These are phyloP conservation scores for Plectrocnemia conspersa DNA, from an alignment of 1,140 invertebrate species.

Conservation along the genomic window DNA sequence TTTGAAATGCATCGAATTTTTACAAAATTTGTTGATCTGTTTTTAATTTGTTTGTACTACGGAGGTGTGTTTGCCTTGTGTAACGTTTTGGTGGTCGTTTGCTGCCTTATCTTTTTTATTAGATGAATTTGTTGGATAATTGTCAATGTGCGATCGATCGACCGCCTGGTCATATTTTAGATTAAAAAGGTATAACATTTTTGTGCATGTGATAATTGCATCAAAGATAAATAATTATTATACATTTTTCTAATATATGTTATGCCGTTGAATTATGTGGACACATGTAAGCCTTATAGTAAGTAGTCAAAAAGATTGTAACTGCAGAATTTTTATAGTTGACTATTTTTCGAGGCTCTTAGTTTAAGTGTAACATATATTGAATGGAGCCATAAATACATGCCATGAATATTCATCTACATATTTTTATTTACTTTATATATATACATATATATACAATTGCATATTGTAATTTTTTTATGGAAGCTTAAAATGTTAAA, in stretches of 20 bases:
- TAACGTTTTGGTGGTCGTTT: constrained; percentile 27
- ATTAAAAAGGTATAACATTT: too few relatives aligned
- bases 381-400: constrained; percentile 33
- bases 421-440: constrained; percentile 33
- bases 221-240: constrained; percentile 26
- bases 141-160: constrained; percentile 17
- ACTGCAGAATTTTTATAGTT: constrained; percentile 26
- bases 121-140: constrained; percentile 30
- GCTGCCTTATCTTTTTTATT: constrained; percentile 31
- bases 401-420: constrained; percentile 34
- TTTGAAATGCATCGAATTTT: too few relatives aligned
- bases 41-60: constrained; percentile 13
- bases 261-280: constrained; percentile 31
- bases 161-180: constrained; percentile 11
- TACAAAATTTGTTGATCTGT: constrained; percentile 20
- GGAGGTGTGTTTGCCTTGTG: constrained; percentile 31
- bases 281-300: constrained; percentile 34
- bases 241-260: constrained; percentile 33
- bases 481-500: constrained; percentile 35
- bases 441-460: too few relatives aligned
- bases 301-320: constrained; percentile 31
- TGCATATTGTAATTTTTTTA: constrained; percentile 35
- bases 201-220: constrained; percentile 34
- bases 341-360: constrained; percentile 32
- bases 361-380: constrained; percentile 35